phyloP scores from a whole-genome alignment of 2,888 invertebrate species.

The Macrophya annulata region DNA sequence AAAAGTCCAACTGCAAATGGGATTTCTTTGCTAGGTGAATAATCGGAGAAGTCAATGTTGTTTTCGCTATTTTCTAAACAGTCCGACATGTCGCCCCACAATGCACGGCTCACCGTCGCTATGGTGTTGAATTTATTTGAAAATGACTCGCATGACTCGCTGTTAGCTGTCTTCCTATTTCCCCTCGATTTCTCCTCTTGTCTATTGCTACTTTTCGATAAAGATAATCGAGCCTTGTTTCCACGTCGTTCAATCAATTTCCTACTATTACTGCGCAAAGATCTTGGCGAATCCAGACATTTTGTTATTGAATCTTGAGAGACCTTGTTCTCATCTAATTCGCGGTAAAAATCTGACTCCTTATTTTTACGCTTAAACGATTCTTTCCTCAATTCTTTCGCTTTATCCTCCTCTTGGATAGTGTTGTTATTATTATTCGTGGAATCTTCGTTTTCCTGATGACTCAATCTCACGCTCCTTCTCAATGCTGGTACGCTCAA shows the following conservation, averaged over 20 bases:
- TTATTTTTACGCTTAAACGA: slow-evolving; percentile 58
- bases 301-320: slow-evolving; percentile 58
- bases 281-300: slow-evolving; percentile 62
- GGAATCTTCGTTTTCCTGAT: slow-evolving; percentile 72
- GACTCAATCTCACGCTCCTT: slow-evolving; percentile 74
- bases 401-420: slow-evolving; percentile 3
- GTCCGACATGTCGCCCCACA: slow-evolving; percentile 78
- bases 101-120: slow-evolving; percentile 74
- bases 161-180: slow-evolving; percentile 55
- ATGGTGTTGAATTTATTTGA: slow-evolving; percentile 67
- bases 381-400: slow-evolving; percentile 47
- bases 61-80: slow-evolving; percentile 68
- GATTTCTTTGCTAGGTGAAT: slow-evolving; percentile 76
- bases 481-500: slow-evolving; percentile 67
- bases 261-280: slow-evolving; percentile 64
- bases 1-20: slow-evolving; percentile 79
- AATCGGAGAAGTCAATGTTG: slow-evolving; percentile 63
- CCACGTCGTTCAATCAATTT: slow-evolving; percentile 65
- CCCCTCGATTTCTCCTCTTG: slow-evolving; percentile 60
- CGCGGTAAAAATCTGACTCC: slow-evolving; percentile 14
- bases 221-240: slow-evolving; percentile 60
- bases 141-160: background rate
- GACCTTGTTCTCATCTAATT: slow-evolving; percentile 17
- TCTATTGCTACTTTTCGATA: slow-evolving; percentile 59
- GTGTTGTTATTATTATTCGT: slow-evolving; percentile 62